A percentile compares a stretch with the other conserved stretches of the same genome.
These are phyloP conservation scores for Hydrocynus forskahlii DNA, from an alignment of 2,797 vertebrate species.

Conservation along the genomic window DNA sequence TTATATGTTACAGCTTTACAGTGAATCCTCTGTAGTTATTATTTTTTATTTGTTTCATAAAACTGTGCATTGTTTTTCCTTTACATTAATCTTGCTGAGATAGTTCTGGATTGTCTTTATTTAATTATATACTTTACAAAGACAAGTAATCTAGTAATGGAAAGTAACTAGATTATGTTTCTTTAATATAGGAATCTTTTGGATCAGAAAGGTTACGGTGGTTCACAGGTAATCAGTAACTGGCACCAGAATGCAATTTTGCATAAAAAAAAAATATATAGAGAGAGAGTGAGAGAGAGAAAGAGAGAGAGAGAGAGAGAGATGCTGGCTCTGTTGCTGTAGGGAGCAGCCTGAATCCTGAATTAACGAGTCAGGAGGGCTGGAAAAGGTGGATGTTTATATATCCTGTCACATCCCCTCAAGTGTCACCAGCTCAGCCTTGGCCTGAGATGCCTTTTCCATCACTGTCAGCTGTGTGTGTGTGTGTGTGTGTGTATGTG, in stretches of 20 bases:
- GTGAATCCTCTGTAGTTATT: too few species aligned
- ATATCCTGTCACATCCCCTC: constrained; percentile 38
- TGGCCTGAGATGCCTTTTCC: constrained; percentile 45
- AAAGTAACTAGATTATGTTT: not conserved
- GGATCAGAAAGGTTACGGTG: not conserved
- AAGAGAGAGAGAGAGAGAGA: not conserved
- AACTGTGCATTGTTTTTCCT: too few species aligned
- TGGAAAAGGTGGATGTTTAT: constrained; percentile 27
- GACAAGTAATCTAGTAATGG: too few species aligned
- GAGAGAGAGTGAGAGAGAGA: not conserved
- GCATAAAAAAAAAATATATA: not conserved
- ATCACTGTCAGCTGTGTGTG: constrained; percentile 21
- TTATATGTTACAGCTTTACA: too few species aligned
- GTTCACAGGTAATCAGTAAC: not conserved
- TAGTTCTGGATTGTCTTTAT: too few species aligned
- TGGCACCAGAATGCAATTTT: not conserved
- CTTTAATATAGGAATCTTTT: not conserved
- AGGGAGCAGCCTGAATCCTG: constrained; percentile 4
- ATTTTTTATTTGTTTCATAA: too few species aligned
- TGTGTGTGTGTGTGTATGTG: constrained; percentile 28
- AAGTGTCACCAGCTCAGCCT: constrained; percentile 29
- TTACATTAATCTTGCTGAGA: too few species aligned
- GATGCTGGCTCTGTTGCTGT: constrained; percentile 1
- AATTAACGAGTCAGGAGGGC: constrained; percentile 18
- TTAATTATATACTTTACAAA: too few species aligned